Percentiles rank a stretch among this genome's conserved stretches.
Evolutionary conservation across 2,113 vertebrate species (phyloP).

Genomic region (Caranx ignobilis): DNA sequence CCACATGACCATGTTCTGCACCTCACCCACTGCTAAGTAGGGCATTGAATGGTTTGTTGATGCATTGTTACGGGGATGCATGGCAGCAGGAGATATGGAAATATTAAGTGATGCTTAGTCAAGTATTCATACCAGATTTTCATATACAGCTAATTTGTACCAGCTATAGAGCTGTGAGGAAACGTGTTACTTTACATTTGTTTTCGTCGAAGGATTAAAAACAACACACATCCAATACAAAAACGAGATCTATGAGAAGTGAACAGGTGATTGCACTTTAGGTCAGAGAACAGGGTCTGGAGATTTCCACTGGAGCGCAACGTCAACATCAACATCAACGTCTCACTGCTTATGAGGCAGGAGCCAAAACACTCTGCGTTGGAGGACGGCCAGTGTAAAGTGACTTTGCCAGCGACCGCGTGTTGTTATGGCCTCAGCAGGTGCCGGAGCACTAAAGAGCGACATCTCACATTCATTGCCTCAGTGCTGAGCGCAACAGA

Average conservation of each 20-base stretch:
- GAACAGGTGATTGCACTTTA: background rate
- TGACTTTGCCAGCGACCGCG: constrained; percentile 29
- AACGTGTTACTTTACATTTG: background rate
- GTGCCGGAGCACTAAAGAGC: constrained; percentile 5
- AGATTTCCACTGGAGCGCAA: constrained; percentile 7
- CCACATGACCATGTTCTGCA: constrained; percentile 18
- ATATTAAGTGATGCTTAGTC: constrained; percentile 29
- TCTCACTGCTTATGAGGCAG: constrained; percentile 19
- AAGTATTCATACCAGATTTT: constrained; percentile 27
- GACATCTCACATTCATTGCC: background rate
- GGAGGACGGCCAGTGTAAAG: constrained; percentile 32
- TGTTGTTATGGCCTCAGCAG: constrained; percentile 30
- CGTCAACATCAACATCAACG: constrained; percentile 15
- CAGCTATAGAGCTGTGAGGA: background rate
- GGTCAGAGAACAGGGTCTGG: background rate
- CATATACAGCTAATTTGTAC: background rate
- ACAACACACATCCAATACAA: background rate
- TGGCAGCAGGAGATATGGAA: constrained; percentile 33
- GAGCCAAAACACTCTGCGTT: constrained; percentile 31
- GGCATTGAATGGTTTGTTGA: constrained; percentile 37
- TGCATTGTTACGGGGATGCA: constrained; percentile 27
- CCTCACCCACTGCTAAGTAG: constrained; percentile 41
- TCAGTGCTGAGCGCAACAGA: background rate
- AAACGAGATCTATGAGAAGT: background rate
- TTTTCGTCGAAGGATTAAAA: background rate